phyloP scores from a whole-genome alignment of 2,797 vertebrate species.

The Chaenodraco wilsoni region DNA sequence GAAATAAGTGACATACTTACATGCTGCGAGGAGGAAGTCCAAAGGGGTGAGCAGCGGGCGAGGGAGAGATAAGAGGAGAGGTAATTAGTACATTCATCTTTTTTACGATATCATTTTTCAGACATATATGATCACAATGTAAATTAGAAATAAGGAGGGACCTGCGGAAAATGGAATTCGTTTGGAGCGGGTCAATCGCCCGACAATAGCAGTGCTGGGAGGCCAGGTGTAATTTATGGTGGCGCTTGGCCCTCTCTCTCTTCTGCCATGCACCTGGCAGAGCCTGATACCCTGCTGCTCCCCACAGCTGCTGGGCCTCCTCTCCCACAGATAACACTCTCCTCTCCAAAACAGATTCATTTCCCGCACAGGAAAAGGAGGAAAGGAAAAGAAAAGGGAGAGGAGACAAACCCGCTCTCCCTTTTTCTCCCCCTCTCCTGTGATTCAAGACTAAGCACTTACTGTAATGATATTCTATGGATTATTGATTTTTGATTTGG shows the following conservation, averaged over 20 bases:
- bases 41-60: conserved; percentile 92
- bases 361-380: conserved; percentile 87
- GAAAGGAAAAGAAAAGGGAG: conserved; percentile 53
- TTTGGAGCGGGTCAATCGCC: conserved; percentile 98
- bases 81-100: conserved; percentile 99
- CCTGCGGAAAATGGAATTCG: conserved; percentile 99
- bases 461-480: conserved; percentile 97
- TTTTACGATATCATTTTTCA: conserved; percentile 99
- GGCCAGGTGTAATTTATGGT: conserved; percentile 98
- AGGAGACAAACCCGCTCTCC: conserved; percentile 53
- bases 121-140: conserved; percentile 99
- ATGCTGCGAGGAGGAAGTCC: conserved; percentile 90
- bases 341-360: conserved; percentile 96
- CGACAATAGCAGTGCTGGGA: conserved; percentile 94
- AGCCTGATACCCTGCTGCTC: conserved; percentile 87
- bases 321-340: conserved; percentile 93
- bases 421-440: conserved; percentile 54
- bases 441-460: conserved; percentile 89
- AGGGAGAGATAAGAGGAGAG: conserved; percentile 96
- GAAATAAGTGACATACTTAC: conserved; percentile 99
- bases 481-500: conserved; percentile 99
- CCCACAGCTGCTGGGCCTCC: conserved; percentile 94
- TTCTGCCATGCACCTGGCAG: conserved; percentile 89
- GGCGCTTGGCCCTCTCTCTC: conserved; percentile 86
- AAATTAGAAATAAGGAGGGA: conserved; percentile 99